These are phyloP conservation scores for Catocala nupta DNA, from an alignment of 2,888 invertebrate species.

Conservation along the genomic window DNA sequence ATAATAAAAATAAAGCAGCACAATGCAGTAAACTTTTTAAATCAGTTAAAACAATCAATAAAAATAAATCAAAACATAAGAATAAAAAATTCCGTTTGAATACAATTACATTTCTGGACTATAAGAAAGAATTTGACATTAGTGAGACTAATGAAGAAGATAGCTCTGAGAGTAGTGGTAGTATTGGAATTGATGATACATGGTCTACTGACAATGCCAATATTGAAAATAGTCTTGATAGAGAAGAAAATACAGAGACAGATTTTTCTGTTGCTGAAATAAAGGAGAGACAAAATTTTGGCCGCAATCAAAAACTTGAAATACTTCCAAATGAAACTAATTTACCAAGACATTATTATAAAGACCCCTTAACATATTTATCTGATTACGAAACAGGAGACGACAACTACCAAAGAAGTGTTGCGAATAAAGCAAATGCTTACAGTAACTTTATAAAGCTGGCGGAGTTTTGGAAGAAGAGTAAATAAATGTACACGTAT, in stretches of 20 bases:
- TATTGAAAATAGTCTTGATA: neutral
- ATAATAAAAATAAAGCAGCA: slow-evolving; percentile 36
- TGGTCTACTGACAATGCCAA: neutral
- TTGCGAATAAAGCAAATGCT: neutral
- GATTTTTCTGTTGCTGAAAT: neutral
- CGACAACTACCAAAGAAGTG: slow-evolving; percentile 5
- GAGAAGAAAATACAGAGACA: neutral
- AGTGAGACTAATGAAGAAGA: too few relatives aligned
- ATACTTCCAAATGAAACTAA: neutral
- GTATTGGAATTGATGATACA: too few relatives aligned
- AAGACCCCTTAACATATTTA: slow-evolving; percentile 20
- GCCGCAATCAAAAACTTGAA: neutral
- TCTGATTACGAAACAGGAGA: slow-evolving; percentile 31
- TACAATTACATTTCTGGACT: too few relatives aligned
- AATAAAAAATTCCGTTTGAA: neutral
- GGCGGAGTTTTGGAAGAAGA: neutral
- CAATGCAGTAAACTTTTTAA: slow-evolving; percentile 14
- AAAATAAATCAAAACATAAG: neutral
- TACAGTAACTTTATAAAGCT: slow-evolving; percentile 4
- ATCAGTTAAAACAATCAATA: neutral
- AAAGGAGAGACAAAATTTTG: neutral
- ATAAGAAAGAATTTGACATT: too few relatives aligned
- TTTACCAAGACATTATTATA: neutral
- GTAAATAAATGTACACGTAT: slow-evolving; percentile 25
- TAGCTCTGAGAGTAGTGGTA: too few relatives aligned